Evolutionary conservation across 1,140 invertebrate species (phyloP).

Genomic region (Zaprionus ghesquierei): DNA sequence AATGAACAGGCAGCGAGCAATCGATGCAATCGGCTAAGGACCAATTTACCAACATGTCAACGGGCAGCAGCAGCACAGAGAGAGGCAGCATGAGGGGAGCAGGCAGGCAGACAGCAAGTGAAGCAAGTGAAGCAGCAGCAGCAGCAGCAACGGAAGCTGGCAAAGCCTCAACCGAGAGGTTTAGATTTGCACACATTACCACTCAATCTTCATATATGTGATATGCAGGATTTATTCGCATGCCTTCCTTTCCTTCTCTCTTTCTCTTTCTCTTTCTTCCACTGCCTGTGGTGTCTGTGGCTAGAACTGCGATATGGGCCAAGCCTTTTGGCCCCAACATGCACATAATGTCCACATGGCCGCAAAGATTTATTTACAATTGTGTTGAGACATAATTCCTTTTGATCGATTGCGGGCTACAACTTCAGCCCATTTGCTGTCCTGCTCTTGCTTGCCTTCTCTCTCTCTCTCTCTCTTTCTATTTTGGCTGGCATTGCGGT

Average conservation of each 20-base stretch:
- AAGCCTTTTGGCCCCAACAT: constrained; percentile 47
- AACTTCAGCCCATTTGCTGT: constrained; percentile 13
- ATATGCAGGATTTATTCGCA: constrained; percentile 61
- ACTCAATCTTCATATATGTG: constrained; percentile 73
- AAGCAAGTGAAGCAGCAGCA: not conserved
- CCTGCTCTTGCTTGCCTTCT: not conserved
- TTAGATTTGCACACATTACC: constrained; percentile 80
- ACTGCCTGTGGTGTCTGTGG: constrained; percentile 34
- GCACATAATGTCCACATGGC: constrained; percentile 76
- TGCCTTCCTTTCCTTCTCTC: not conserved
- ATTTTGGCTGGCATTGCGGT: constrained; percentile 49
- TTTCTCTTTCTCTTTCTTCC: not conserved
- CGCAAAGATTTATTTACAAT: constrained; percentile 80
- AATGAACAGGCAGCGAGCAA: constrained; percentile 31
- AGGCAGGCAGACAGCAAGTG: not conserved
- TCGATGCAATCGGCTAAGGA: constrained; percentile 79
- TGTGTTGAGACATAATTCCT: constrained; percentile 80
- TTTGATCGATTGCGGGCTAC: constrained; percentile 70
- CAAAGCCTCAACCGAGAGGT: constrained; percentile 42
- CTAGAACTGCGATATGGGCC: constrained; percentile 37
- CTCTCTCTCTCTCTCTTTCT: not conserved
- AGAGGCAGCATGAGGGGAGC: not conserved
- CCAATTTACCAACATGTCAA: constrained; percentile 79
- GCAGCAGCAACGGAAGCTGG: not conserved
- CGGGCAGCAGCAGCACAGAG: constrained; percentile 39